Conservation (phyloP, 2,797 vertebrate species). For the Dermochelys coriacea region DNA sequence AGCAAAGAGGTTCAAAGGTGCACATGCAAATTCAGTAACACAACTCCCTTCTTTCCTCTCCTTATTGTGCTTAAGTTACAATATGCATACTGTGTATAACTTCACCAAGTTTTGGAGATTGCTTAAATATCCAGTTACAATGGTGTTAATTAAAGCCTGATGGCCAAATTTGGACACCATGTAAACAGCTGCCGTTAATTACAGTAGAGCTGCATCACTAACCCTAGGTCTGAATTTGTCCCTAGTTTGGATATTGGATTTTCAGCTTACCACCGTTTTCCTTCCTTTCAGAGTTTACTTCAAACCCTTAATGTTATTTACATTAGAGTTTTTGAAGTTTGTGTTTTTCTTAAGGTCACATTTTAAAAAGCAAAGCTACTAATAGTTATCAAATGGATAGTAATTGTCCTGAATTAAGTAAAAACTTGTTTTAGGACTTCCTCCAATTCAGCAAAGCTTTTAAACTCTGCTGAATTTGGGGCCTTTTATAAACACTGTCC, state of each 20-base stretch:
- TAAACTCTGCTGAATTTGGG: background rate
- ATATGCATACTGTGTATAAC: background rate
- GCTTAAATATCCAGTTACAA: background rate
- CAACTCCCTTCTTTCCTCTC: background rate
- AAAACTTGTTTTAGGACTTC: slow-evolving; percentile 2
- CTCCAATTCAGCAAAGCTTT: background rate
- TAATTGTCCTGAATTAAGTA: background rate
- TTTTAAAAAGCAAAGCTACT: background rate
- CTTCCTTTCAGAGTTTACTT: background rate
- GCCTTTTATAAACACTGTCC: background rate
- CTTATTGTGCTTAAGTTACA: background rate
- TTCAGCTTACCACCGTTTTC: background rate
- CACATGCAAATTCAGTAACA: background rate
- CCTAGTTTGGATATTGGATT: background rate
- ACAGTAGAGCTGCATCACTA: background rate
- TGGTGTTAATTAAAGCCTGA: background rate
- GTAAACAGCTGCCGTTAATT: background rate
- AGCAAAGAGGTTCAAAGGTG: background rate
- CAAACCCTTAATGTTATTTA: background rate
- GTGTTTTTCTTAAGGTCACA: background rate
- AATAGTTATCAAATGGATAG: background rate
- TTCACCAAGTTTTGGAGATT: background rate
- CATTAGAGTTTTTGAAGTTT: background rate
- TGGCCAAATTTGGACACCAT: background rate
- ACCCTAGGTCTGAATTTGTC: background rate